Base-by-base conservation (phyloP, 2,113 vertebrate genomes). In the Phodopus roborovskii region DNA sequence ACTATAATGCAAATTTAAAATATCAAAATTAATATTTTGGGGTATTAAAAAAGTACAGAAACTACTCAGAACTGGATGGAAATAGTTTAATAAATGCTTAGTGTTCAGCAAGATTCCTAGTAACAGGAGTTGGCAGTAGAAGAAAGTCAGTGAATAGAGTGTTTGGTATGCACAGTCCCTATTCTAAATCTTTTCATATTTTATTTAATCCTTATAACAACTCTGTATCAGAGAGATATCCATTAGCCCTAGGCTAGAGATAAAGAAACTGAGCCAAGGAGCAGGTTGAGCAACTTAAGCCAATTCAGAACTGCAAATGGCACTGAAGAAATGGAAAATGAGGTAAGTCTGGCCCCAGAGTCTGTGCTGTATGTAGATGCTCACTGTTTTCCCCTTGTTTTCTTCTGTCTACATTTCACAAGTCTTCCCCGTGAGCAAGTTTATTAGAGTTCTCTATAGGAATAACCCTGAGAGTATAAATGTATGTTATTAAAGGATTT, bases 11-110 rank as follows among this genome's bases (percentile, higher is more conserved):
- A 26, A 53, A 20, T 48, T 78, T 88, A 94, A 90, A 95, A 71
- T 11, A 87, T 50, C 77, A 90, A 81, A 53, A 81, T 90, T 94
- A 62, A 26, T 92, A 85, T 39, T 60, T 88, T 81, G 6, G 70
- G 3, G 24, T 66, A 56, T 71, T 92, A 84, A 77, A 36, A 5
- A 48, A 66, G 15, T 89, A 77, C 19, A 94, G 26, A 90, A 94
- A 75, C n/a, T 9, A 7, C 20, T 7, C 24, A 60, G 71, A 94
- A 53, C 19, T 71, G 7, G 26, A 88, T 87, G 16, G 48, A 94
- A 79, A 74, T 8, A 78, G 78, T 75, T 85, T 28, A 93, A 82
- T 62, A 88, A 83, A 82, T 73, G 48, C 50, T 24, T 90, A 42
- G 45, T 82, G 79, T 85, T 60, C 85, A 94, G 58, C 88, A 88